Evolutionary conservation across 2,113 vertebrate species (phyloP), one percentile per base, ranked within the genome.

Genomic region (Dicerorhinus sumatrensis): DNA sequence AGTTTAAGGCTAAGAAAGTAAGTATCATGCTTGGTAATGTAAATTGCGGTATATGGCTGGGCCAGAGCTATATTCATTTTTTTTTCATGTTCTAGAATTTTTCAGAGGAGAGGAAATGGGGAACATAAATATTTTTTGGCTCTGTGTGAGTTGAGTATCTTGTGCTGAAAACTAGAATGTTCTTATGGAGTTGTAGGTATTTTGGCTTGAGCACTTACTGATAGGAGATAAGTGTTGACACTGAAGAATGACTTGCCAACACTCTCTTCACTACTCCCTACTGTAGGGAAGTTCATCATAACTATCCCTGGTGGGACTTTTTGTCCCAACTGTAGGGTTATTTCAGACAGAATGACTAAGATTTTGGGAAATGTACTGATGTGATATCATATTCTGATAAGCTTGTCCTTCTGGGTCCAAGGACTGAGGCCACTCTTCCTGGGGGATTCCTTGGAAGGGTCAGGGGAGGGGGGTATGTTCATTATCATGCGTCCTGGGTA

Each of bases 401-500:
- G 76, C n/a, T 29, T 77, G 36, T 54, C 54, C 58, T 51, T 65
- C 13, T 81, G 16, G 16, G n/a, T 31, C 16, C n/a, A 70, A 14
- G 65, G 72, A 46, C 42, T 36, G 85, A 93, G 12, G 16, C n/a
- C 27, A 58, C 3, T 51, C n/a, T 82, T 90, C 36, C 67, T 20
- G 54, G 65, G 10, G 6, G 20, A 58, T 72, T 72, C 21, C 42
- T 10, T 69, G 8, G 54, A 46, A 29, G 21, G 6, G 33, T 29
- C 4, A 31, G 25, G 8, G 18, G 25, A 5, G 1, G 11, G 42
- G 14, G 3, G 0, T 70, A 18, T 60, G 18, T 23, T 51, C 16
- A 10, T 58, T 56, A 58, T 31, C 23, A 48, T 31, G n/a, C 33
- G 46, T 80, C 36, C 23, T 73, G 31, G 11, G 2, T 46, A 13